Evolutionary conservation across 2,113 vertebrate genomes (phyloP), one percentile per base, ranked within the genome.

Genomic region (Melanocharis versteri): DNA sequence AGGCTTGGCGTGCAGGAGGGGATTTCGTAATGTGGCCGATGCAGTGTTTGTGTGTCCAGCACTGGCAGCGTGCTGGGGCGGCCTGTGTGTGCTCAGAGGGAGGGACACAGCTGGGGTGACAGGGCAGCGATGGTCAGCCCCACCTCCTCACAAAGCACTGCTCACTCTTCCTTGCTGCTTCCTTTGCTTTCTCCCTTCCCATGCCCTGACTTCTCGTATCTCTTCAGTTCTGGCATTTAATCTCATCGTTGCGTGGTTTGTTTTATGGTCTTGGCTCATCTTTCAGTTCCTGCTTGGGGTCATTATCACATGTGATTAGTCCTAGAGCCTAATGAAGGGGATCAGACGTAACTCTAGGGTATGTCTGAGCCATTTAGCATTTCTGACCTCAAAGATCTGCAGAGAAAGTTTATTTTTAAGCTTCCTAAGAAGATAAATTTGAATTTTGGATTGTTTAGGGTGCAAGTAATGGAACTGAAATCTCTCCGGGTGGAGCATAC

Each of bases 371-470:
- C 66, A 65, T 85, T 88, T 91, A 73, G 13, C 3, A 0, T 78
- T 92, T 93, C 68, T 64, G 76, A 87, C 76, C 88, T 71, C 45
- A 24, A 62, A 90, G 64, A 89, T 93, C 76, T 93, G 61, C 56
- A 78, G 65, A 89, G 75, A 40, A 97, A 95, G 90, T 96, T 96
- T 96, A 93, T 95, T 94, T 94, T 96, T 92, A 90, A 86, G 72
- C 80, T 96, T 95, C 69, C 72, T 27, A 65, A 82, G 83, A 83
- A 78, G 83, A 95, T 82, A 95, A 81, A 81, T 87, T 78, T 84
- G 65, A 93, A 87, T 2, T 15, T 68, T 93, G 79, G 51, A 40
- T 87, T 96, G 90, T 93, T 93, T 93, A 71, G 79, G 85, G 64
- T 88, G 42, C 40, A 64, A 64, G 56, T 64, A 92, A 93, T 90